Evolutionary conservation across 2,888 invertebrate genomes (phyloP), one percentile per base, ranked within the genome.

Genomic region (Macropis europaea): DNA sequence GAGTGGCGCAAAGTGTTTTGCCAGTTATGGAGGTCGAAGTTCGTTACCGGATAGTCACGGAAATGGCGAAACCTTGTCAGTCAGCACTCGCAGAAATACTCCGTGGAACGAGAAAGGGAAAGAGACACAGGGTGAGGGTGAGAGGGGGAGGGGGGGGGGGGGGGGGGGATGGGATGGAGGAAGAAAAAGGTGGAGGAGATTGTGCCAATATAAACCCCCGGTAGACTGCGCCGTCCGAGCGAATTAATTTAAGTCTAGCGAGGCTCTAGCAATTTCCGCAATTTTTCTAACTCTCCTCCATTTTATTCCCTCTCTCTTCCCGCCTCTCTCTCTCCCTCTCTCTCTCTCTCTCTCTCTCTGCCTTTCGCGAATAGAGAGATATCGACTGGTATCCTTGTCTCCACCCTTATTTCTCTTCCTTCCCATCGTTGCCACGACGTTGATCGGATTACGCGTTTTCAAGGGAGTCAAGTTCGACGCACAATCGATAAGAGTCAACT

Each of bases 171-270:
- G 1, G 56, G 40, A 32, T 17, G 19, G 32, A 13, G 40, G 11
- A 19, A 32, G 22, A 22, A 43, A n/a, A 36, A 47, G 38, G 17
- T 17, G 42, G 60, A 24, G 53, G 62, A 72, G 60, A 73, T 67
- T 59, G 69, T 62, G 56, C 68, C 73, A 73, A 79, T 73, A 79
- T 79, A 73, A 73, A 78, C 67, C 79, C 64, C 64, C 73, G 76
- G 68, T 76, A 69, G 66, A 75, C 67, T 69, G 59, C 42, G 62
- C 68, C 79, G 81, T 82, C 84, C 80, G 71, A 78, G 81, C 77
- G 83, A 85, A 86, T 86, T 85, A 84, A 85, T 85, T 86, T 85
- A 85, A 84, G 81, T 82, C 83, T 79, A 77, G 79, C 73, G 69
- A 73, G 76, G 79, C 76, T 78, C 77, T 61, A 70, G 82, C 81